Evolutionary conservation across 2,888 invertebrate genomes (phyloP).

Genomic region (Rhamphomyia laevipes): DNA sequence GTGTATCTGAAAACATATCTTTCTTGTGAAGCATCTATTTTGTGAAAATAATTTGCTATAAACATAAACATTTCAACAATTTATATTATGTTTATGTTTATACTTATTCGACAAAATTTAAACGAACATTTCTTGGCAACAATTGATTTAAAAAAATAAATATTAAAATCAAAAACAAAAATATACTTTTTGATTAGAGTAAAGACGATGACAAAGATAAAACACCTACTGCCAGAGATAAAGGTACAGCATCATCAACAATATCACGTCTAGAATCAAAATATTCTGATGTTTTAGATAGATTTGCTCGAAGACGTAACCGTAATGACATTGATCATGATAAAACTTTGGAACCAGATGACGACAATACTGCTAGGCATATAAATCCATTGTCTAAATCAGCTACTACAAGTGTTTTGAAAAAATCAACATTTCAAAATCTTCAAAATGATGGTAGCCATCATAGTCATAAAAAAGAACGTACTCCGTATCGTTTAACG

Average conservation of each 20-base stretch:
- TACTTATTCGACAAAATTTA: too few species aligned
- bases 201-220: slow-evolving; percentile 18
- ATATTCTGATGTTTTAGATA: slow-evolving; percentile 63
- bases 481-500: slow-evolving; percentile 31
- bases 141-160: background rate
- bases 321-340: slow-evolving; percentile 45
- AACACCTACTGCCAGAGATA: slow-evolving; percentile 24
- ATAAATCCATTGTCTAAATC: slow-evolving; percentile 49
- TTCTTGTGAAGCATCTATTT: too few species aligned
- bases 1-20: too few species aligned
- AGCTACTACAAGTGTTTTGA: slow-evolving; percentile 59
- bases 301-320: slow-evolving; percentile 49
- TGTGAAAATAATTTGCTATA: too few species aligned
- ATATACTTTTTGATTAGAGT: slow-evolving; percentile 17
- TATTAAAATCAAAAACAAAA: background rate
- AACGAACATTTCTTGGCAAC: too few species aligned
- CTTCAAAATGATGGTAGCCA: background rate
- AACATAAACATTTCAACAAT: too few species aligned
- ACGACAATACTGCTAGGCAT: slow-evolving; percentile 17
- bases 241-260: slow-evolving; percentile 38
- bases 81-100: too few species aligned
- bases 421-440: slow-evolving; percentile 45
- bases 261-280: slow-evolving; percentile 66
- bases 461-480: slow-evolving; percentile 24
- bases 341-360: slow-evolving; percentile 56